Percentiles rank a stretch among this genome's conserved stretches.
Evolutionary conservation across 1,140 invertebrate species (phyloP).

Genomic region (Maniola jurtina): DNA sequence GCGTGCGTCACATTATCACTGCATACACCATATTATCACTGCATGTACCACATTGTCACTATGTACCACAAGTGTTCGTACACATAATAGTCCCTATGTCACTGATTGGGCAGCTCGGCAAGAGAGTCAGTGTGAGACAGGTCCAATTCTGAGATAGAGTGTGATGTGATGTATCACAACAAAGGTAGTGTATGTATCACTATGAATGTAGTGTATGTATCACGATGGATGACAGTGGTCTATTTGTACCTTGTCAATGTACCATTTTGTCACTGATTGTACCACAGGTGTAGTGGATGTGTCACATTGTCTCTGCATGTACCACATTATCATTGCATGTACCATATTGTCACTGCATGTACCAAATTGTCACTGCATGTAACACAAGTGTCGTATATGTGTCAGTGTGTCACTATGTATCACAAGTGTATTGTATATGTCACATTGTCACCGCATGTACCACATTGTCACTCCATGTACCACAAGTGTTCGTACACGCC

Average conservation of each 20-base stretch:
- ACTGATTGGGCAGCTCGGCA: constrained; percentile 22
- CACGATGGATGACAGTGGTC: too few species aligned
- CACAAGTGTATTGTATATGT: too few species aligned
- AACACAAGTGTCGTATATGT: constrained; percentile 20
- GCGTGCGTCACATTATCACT: background rate
- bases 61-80: too few species aligned
- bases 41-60: too few species aligned
- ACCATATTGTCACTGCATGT: constrained; percentile 1
- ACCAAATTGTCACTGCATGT: background rate
- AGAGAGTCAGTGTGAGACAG: constrained; percentile 25
- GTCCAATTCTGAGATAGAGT: too few species aligned
- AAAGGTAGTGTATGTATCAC: too few species aligned
- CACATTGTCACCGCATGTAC: background rate
- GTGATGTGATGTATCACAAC: too few species aligned
- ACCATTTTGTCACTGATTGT: too few species aligned
- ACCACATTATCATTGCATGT: background rate
- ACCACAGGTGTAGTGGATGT: too few species aligned
- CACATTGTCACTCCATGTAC: background rate
- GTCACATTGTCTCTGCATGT: background rate
- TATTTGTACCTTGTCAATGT: too few species aligned
- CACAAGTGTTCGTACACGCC: constrained; percentile 20
- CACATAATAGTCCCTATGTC: constrained; percentile 28
- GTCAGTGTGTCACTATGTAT: constrained; percentile 34
- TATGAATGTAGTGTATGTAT: too few species aligned
- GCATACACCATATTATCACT: constrained; percentile 20